Base-by-base conservation (phyloP, 35 echinoderm and acorn worm genomes). In the Hemicentrotus pulcherrimus region DNA sequence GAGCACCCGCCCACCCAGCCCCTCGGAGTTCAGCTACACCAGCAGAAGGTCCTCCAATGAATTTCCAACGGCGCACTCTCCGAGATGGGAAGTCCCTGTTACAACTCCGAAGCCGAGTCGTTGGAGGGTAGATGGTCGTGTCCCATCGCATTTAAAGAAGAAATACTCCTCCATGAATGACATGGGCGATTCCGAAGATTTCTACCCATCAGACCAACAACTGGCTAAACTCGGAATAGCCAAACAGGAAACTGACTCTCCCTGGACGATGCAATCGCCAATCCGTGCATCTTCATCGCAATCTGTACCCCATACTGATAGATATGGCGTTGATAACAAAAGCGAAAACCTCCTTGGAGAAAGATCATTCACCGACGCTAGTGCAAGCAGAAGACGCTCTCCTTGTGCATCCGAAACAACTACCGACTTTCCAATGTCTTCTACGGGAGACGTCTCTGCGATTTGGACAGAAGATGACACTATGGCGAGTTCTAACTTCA, bases 161-260 rank as follows among this genome's bases (percentile, higher is more conserved):
- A 90, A 90, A 47, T 90, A 90, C 46, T 33, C 88, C 18, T 78
- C 65, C 65, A 78, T 78, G 65, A 78, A 28, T n/a, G 65, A 78
- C 65, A 78, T 78, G 65, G 65, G 65, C 3, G 24, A 78, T 78
- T 28, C 65, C 65, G 6, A 78, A n/a, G 65, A 78, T 22, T 18
- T 78, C 5, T 78, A 78, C 28, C 65, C 19, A 24, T 78, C 65
- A 28, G 65, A 78, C 4, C 65, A n/a, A 28, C 0, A 78, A 4
- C 7, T 78, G 65, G 19, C 19, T 78, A 18, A 78, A 78, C 65
- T 8, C 24, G 28, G 28, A n/a, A 28, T 18, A 7, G 19, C 28
- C 24, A 78, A 78, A 78, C 22, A n/a, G 65, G 65, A 78, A 78
- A 28, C 28, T 4, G 65, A 78, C 24, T 78, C 65, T 24, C 65